These are phyloP conservation scores for Iselma pallidipennis DNA, from an alignment of 2,888 invertebrate species.

Conservation along the genomic window DNA sequence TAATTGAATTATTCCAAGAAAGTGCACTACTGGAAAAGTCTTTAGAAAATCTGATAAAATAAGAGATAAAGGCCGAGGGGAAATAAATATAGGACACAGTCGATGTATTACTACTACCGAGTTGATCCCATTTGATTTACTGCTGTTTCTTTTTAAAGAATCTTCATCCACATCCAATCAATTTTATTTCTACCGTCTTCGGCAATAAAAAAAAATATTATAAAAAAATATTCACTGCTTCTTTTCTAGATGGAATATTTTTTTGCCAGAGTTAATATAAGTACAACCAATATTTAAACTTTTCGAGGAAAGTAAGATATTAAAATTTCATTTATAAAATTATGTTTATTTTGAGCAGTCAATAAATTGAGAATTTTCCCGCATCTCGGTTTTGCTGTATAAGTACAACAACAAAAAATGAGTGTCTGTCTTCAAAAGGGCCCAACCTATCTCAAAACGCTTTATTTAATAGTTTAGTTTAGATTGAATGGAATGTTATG, in stretches of 20 bases:
- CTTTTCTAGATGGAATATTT: neutral
- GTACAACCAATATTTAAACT: neutral
- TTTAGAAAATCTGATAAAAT: neutral
- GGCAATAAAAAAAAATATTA: neutral
- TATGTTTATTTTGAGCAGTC: no score
- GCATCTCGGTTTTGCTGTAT: no score
- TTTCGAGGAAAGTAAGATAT: neutral
- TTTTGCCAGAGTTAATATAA: neutral
- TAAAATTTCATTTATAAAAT: neutral
- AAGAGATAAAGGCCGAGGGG: neutral
- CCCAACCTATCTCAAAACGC: neutral
- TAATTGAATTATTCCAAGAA: neutral
- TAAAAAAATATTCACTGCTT: neutral
- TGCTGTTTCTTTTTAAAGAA: conserved; percentile 15
- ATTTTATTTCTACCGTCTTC: conserved; percentile 3
- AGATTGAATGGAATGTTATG: neutral
- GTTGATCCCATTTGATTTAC: conserved; percentile 20
- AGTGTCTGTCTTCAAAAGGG: no score
- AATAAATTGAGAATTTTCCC: no score
- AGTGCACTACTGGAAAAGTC: neutral
- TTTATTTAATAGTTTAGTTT: neutral
- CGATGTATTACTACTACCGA: conserved; percentile 5
- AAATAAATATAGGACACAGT: neutral
- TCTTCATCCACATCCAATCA: conserved; percentile 12
- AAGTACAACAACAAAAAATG: no score